A percentile compares a stretch with the other conserved stretches of the same genome.
phyloP scores from a whole-genome alignment of 2,888 invertebrate genomes.

The Chromoteleia sp. region DNA sequence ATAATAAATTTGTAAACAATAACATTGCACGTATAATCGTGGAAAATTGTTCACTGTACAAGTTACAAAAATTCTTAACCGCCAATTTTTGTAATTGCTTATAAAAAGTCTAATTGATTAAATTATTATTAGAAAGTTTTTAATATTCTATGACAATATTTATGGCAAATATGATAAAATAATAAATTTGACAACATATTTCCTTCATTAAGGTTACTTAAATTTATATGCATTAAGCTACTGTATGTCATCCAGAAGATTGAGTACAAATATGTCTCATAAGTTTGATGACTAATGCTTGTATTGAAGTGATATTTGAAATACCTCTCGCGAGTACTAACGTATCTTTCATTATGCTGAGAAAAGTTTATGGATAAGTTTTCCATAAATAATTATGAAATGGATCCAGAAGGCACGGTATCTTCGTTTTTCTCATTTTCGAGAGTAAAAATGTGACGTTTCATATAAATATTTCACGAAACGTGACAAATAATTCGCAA shows the following conservation, averaged over 20 bases:
- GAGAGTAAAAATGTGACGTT: too few species aligned
- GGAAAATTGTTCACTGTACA: background rate
- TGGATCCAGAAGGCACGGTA: too few species aligned
- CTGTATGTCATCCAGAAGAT: conserved; percentile 17
- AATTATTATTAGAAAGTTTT: too few species aligned
- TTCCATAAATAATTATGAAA: too few species aligned
- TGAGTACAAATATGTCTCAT: conserved; percentile 32
- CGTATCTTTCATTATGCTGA: background rate
- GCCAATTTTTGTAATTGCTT: background rate
- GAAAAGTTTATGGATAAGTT: too few species aligned
- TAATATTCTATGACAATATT: too few species aligned
- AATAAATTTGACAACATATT: conserved; percentile 1
- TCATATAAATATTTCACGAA: too few species aligned
- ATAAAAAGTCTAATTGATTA: background rate
- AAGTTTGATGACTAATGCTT: conserved; percentile 37
- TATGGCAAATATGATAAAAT: background rate
- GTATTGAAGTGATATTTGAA: conserved; percentile 30
- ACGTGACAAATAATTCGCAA: too few species aligned
- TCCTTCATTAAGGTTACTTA: background rate
- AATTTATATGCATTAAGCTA: conserved; percentile 33
- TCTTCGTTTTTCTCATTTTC: too few species aligned
- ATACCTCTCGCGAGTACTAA: conserved; percentile 11
- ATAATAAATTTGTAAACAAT: too few species aligned
- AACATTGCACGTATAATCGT: too few species aligned
- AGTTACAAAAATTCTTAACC: too few species aligned